Conservation (phyloP, 1,140 invertebrate species). For the Drosophila sucinea region DNA sequence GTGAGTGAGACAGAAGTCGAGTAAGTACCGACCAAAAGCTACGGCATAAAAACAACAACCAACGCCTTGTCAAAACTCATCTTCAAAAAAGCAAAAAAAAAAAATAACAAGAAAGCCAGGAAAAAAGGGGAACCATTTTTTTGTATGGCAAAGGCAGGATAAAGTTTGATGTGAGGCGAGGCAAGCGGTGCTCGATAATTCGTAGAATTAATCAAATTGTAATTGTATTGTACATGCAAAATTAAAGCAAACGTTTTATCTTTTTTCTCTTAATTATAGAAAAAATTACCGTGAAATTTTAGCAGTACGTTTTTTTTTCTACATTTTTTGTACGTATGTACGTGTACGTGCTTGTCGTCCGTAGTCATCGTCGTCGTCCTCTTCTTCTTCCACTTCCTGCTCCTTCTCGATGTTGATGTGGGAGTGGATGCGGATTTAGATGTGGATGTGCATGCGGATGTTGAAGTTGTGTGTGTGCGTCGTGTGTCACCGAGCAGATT, state of each 20-base stretch:
- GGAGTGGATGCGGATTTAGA: constrained; percentile 27
- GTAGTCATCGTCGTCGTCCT: constrained; percentile 29
- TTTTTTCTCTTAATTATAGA: constrained; percentile 73
- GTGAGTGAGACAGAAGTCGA: constrained; percentile 35
- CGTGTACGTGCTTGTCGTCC: constrained; percentile 60
- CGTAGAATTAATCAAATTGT: constrained; percentile 62
- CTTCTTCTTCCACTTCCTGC: constrained; percentile 1
- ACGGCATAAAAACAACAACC: constrained; percentile 62
- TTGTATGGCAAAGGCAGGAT: neutral
- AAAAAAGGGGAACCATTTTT: constrained; percentile 6
- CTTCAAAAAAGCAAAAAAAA: constrained; percentile 16
- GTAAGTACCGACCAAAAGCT: constrained; percentile 51
- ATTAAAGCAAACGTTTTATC: constrained; percentile 63
- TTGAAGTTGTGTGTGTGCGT: constrained; percentile 49
- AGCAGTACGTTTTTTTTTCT: constrained; percentile 66
- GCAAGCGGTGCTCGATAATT: constrained; percentile 60
- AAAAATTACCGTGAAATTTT: constrained; percentile 79
- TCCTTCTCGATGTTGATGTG: constrained; percentile 4
- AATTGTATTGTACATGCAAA: constrained; percentile 58
- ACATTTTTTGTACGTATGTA: constrained; percentile 71
- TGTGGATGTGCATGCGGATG: constrained; percentile 63
- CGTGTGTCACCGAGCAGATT: neutral
- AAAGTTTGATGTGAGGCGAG: constrained; percentile 25
- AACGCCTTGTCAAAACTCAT: constrained; percentile 55
- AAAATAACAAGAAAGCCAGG: constrained; percentile 16